Conservation (phyloP, 2,888 invertebrate species). For the Halocaridina rubra region DNA sequence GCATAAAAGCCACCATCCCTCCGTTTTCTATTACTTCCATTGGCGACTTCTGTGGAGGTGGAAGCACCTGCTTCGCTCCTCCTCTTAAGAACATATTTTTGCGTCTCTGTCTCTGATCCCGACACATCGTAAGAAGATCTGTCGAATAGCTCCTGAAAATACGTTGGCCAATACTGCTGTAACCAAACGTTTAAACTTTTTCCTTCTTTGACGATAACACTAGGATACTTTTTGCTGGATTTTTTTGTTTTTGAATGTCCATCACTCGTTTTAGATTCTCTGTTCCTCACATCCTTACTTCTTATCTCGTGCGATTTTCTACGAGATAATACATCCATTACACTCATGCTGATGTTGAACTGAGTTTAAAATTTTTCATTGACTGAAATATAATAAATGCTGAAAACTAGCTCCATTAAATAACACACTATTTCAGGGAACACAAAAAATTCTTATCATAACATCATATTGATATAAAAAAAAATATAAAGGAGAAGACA, state of each 20-base stretch:
- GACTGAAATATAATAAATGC: not conserved
- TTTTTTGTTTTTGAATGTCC: not conserved
- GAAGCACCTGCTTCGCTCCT: not conserved
- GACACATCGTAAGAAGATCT: not conserved
- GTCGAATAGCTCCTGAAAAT: slow-evolving; percentile 36
- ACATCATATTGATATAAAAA: too few relatives aligned
- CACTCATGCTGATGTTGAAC: slow-evolving; percentile 21
- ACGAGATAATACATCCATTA: slow-evolving; percentile 21
- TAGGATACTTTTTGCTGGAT: not conserved
- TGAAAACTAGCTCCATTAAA: not conserved
- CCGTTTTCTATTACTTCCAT: slow-evolving; percentile 1
- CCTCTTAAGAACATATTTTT: not conserved
- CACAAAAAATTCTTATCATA: too few relatives aligned
- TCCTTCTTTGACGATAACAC: slow-evolving; percentile 17
- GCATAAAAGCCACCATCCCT: not conserved
- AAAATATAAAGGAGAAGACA: too few relatives aligned
- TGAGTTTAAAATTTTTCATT: too few relatives aligned
- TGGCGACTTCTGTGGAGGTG: not conserved
- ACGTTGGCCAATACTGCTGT: slow-evolving; percentile 45
- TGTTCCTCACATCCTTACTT: not conserved
- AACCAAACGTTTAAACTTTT: slow-evolving; percentile 37
- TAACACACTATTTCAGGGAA: too few relatives aligned
- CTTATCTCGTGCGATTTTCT: not conserved
- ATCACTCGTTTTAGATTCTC: not conserved
- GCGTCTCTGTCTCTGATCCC: slow-evolving; percentile 3